phyloP scores from a whole-genome alignment of 2,113 vertebrate genomes.

The Corythoichthys intestinalis region DNA sequence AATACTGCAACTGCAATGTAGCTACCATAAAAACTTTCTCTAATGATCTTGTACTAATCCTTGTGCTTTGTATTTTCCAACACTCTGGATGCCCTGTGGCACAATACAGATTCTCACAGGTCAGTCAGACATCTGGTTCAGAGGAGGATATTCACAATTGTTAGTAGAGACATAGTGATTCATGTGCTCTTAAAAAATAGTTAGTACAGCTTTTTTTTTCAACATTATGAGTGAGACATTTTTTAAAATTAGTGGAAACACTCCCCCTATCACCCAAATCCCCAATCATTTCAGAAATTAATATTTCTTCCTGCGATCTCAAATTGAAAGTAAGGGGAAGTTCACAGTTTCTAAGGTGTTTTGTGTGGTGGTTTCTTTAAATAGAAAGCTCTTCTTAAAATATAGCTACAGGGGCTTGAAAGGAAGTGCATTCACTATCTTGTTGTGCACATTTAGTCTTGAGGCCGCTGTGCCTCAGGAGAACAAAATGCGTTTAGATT shows the following conservation, averaged over 20 bases:
- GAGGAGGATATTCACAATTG: not conserved
- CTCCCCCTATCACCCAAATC: not conserved
- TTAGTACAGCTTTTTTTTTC: not conserved
- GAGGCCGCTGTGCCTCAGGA: slow-evolving; percentile 36
- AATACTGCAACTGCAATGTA: not conserved
- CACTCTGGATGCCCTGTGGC: not conserved
- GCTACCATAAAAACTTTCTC: not conserved
- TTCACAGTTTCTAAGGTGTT: not conserved
- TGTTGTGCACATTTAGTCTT: slow-evolving; percentile 45
- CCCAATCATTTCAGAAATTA: not conserved
- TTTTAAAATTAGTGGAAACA: no score
- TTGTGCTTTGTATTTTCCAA: not conserved
- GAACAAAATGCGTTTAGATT: slow-evolving; percentile 41
- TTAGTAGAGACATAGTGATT: not conserved
- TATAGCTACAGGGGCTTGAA: slow-evolving; percentile 39
- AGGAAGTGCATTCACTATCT: slow-evolving; percentile 45
- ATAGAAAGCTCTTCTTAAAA: slow-evolving; percentile 48
- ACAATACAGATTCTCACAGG: not conserved
- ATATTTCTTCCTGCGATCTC: not conserved
- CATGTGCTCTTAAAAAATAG: not conserved
- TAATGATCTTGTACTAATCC: not conserved
- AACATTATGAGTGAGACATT: not conserved
- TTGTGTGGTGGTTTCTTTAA: slow-evolving; percentile 33
- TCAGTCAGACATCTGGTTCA: not conserved
- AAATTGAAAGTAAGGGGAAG: not conserved